Evolutionary conservation across 1,140 invertebrate genomes (phyloP), one percentile per base, ranked within the genome.

Genomic region (Pinna nobilis): DNA sequence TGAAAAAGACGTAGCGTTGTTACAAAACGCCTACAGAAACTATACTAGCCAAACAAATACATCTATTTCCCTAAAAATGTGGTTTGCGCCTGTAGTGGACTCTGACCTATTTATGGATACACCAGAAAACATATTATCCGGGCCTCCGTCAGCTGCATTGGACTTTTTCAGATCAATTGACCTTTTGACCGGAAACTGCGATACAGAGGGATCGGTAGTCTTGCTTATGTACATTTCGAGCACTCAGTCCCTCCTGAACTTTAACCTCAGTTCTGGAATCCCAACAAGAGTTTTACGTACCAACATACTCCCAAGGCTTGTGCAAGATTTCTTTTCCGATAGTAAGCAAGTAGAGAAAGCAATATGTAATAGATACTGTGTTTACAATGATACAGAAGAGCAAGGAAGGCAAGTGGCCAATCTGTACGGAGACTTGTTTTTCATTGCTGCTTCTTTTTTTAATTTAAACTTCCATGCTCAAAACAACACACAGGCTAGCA

Each of bases 361-460:
- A 23, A 28, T 53, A 23, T 18, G 18, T 1, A 28, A 30, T 7
- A 28, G 23, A 13, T 53, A 53, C n/a, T 23, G 11, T 28, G 30
- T 20, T 23, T 28, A 53, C n/a, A 53, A 28, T 1, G 50, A 28
- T 1, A 53, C 5, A 9, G 11, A 28, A 13, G 50, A 53, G 1
- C 50, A 53, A 23, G 30, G 50, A 13, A 53, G 30, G 23, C 50
- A 53, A 13, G 23, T 23, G 6, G n/a, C 30, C 23, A 18, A 53
- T 23, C 51, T 77, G 60, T 77, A 73, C 41, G 70, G 70, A 18
- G 70, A 77, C 37, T 64, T 70, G 70, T 63, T 67, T 53, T 73
- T 77, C 7, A 49, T 69, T 1, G 60, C 75, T 1, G 59, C 75
- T 25, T 53, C 75, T 9, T 39, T 73, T 37, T 35, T 44, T 23